Base-by-base conservation (phyloP, 1,140 invertebrate species). In the Zaprionus davidi region DNA sequence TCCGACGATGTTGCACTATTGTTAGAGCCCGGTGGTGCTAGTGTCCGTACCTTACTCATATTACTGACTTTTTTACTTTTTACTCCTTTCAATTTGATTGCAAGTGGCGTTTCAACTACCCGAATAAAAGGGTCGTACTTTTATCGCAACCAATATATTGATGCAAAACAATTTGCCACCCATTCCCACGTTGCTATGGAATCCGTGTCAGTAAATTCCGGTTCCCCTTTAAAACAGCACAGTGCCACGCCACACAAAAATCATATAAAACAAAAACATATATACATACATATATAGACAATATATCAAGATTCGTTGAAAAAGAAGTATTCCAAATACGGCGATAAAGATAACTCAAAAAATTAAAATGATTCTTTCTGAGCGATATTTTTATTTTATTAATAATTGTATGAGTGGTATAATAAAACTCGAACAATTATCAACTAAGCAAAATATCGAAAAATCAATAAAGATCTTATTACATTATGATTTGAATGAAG, bases 1-100 rank as follows among this genome's bases (percentile, higher is more conserved):
- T 92, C 91, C 26, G 91, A 92, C 20, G 91, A 91, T 56, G 88
- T 79, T 41, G 70, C 78, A 66, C 87, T 92, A 68, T 92, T 92
- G 76, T 85, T 92, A 15, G 81, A 70, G 68, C 78, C 77, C 34
- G 57, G 71, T 51, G 77, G 62, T 64, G 73, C 56, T 63, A 28
- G 71, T 69, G 41, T 28, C 57, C 82, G 85, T 46, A 46, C 66
- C 69, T 71, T 73, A 60, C 71, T 86, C 83, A 86, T 86, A 72
- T 71, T 82, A 71, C 69, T 66, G 60, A 71, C 49, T 66, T 38
- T 56, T 76, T 67, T 60, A 55, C 51, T 58, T 75, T 71, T 64
- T 63, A 71, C 44, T 36, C 44, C 65, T 76, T 87, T 72, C 63
- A 81, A 85, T 51, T 82, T 76, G 71, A 56, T 70, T 71, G 82